phyloP scores from a whole-genome alignment of 2,797 vertebrate genomes.

The Emydoidea blandingii region DNA sequence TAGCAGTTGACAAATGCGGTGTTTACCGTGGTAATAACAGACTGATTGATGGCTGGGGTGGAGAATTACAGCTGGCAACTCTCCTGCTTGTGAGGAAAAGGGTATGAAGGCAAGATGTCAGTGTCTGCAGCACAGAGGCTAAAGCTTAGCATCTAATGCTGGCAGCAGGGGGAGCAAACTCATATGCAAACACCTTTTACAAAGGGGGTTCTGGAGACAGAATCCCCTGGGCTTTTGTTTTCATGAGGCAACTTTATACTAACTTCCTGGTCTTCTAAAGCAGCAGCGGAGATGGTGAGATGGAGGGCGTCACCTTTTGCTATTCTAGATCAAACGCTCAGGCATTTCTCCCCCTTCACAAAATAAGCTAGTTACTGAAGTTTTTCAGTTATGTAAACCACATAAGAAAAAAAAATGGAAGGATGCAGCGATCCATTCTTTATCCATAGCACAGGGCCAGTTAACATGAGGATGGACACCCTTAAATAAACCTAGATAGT shows the following conservation, averaged over 20 bases:
- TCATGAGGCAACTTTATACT: neutral
- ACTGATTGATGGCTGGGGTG: conserved; percentile 16
- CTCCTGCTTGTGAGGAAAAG: neutral
- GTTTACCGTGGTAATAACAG: conserved; percentile 22
- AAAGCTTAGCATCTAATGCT: neutral
- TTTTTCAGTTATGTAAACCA: neutral
- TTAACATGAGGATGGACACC: neutral
- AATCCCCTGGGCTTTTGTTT: neutral
- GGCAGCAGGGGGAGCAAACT: rapidly evolving
- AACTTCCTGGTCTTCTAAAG: neutral
- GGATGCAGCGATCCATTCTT: neutral
- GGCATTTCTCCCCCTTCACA: neutral
- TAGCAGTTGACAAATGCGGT: neutral
- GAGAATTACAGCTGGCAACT: neutral
- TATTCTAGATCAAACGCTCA: neutral
- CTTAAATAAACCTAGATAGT: neutral
- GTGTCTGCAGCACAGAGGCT: neutral
- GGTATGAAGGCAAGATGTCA: neutral
- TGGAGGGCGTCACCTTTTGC: neutral
- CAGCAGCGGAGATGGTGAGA: neutral
- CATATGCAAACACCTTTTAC: neutral
- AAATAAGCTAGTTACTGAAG: neutral
- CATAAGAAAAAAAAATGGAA: neutral
- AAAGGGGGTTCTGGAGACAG: neutral
- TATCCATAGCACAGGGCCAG: neutral